Conservation (phyloP, 2,113 vertebrate genomes). For the Rhabdomys dilectus region DNA sequence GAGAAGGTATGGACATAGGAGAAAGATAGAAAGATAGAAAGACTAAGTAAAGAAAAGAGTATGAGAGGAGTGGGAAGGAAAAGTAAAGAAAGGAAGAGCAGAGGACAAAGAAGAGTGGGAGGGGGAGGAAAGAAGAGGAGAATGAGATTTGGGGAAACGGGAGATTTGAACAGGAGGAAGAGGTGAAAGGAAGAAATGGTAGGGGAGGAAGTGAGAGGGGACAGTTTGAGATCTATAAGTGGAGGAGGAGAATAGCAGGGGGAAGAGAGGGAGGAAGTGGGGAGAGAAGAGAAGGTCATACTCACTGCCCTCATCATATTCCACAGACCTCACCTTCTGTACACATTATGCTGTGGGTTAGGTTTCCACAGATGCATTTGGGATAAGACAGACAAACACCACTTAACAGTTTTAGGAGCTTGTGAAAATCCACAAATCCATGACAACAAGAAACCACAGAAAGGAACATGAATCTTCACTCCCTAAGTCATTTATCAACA, state of each 20-base stretch:
- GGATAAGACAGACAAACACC: neutral
- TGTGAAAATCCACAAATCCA: neutral
- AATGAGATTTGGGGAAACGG: neutral
- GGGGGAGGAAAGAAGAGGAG: neutral
- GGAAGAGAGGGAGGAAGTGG: too few relatives aligned
- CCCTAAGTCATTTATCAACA: neutral
- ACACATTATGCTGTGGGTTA: neutral
- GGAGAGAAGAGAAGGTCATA: neutral
- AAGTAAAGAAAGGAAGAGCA: neutral
- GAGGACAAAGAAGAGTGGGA: accelerated
- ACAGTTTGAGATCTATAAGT: too few relatives aligned
- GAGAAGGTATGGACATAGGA: neutral
- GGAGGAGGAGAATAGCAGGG: too few relatives aligned
- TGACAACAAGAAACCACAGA: neutral
- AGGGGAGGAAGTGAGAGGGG: neutral
- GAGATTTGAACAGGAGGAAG: neutral
- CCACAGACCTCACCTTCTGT: neutral
- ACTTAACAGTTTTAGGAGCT: neutral
- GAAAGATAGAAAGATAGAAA: neutral
- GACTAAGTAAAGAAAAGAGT: neutral
- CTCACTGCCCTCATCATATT: neutral
- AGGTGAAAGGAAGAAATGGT: too few relatives aligned
- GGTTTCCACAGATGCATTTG: neutral
- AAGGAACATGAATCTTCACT: neutral
- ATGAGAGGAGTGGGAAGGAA: neutral